Conservation (phyloP, 2,113 vertebrate species). For the Bombycilla garrulus region DNA sequence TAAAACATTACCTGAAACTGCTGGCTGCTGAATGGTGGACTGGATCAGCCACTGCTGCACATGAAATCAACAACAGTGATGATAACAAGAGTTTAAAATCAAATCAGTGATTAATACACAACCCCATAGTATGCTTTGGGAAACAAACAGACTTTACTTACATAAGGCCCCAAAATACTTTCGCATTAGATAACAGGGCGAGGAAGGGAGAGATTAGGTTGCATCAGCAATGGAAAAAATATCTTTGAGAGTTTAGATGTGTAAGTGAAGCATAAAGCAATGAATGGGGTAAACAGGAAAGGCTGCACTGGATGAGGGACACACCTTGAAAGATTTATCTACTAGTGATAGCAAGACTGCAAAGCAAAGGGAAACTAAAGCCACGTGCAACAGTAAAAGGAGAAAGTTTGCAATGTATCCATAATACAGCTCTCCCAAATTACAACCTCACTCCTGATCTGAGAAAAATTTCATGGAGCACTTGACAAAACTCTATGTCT, state of each 20-base stretch:
- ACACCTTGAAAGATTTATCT: not conserved
- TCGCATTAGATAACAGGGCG: not conserved
- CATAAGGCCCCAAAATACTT: constrained; percentile 11
- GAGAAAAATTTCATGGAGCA: not conserved
- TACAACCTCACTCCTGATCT: not conserved
- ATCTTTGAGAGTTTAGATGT: not conserved
- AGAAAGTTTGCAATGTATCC: not conserved
- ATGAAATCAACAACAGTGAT: not conserved
- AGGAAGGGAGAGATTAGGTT: constrained; percentile 1
- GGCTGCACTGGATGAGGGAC: not conserved
- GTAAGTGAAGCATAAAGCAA: not conserved
- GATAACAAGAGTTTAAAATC: not conserved
- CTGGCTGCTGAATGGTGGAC: not conserved
- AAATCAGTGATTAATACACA: not conserved
- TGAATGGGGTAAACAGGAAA: not conserved
- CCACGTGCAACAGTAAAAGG: not conserved
- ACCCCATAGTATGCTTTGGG: not conserved
- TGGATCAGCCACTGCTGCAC: not conserved
- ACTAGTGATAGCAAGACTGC: fast-evolving
- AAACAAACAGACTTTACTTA: constrained; percentile 23
- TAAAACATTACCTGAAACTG: not conserved
- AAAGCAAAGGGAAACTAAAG: not conserved
- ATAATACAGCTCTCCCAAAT: not conserved
- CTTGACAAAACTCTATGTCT: not conserved
- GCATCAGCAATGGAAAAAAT: constrained; percentile 11